phyloP scores from a whole-genome alignment of 2,888 invertebrate species.

The Tenthredo distinguenda region DNA sequence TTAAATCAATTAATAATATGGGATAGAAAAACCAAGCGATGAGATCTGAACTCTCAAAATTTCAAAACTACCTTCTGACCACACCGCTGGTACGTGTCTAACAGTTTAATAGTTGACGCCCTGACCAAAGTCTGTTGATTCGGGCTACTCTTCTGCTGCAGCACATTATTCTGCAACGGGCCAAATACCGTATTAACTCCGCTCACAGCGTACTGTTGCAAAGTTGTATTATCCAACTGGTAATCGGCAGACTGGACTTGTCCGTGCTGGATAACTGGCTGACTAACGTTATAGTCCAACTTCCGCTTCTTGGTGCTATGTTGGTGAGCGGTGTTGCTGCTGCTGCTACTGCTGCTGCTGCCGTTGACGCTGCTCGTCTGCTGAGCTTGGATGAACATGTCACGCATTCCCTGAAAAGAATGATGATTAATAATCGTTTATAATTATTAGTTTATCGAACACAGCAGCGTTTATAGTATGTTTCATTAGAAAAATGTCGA shows the following conservation, averaged over 20 bases:
- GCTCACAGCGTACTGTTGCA: conserved; percentile 75
- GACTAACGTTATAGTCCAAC: conserved; percentile 78
- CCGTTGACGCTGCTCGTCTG: conserved; percentile 80
- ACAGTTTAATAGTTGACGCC: conserved; percentile 84
- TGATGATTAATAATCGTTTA: background rate
- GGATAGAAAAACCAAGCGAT: background rate
- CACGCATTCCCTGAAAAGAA: conserved; percentile 88
- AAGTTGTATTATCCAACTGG: conserved; percentile 77
- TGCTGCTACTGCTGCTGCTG: conserved; percentile 70
- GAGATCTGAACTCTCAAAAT: background rate
- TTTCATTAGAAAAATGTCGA: background rate
- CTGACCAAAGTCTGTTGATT: conserved; percentile 82
- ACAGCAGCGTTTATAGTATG: background rate
- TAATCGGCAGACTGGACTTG: conserved; percentile 77
- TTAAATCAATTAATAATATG: background rate
- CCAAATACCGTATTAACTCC: conserved; percentile 74
- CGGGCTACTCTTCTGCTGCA: conserved; percentile 76
- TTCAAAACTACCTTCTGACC: conserved; percentile 81
- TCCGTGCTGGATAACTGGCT: conserved; percentile 76
- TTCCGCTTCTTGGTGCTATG: conserved; percentile 78
- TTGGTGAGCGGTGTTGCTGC: conserved; percentile 76
- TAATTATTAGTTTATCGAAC: background rate
- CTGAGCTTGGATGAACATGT: conserved; percentile 90
- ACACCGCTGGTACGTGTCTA: conserved; percentile 85
- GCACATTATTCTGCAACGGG: conserved; percentile 76